Evolutionary conservation across 2,797 vertebrate genomes (phyloP).

Genomic region (Trichosurus vulpecula): DNA sequence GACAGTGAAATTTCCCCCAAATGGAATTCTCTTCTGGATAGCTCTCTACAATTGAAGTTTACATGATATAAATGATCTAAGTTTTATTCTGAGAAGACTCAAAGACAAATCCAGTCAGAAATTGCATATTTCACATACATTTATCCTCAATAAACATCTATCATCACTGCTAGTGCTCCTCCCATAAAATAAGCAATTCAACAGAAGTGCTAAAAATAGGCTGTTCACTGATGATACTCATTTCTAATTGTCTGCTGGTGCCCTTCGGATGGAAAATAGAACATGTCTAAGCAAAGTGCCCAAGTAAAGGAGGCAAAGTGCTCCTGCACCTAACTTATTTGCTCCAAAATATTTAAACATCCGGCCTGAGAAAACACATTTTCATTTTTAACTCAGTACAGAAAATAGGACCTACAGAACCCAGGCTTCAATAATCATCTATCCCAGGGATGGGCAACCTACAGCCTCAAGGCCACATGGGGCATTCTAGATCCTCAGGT

Average conservation of each 20-base stretch:
- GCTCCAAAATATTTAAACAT: conserved; percentile 23
- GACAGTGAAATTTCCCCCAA: not conserved
- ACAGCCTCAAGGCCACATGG: too few species aligned
- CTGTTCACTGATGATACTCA: conserved; percentile 5
- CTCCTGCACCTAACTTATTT: not conserved
- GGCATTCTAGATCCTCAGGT: too few species aligned
- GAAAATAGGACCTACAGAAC: not conserved
- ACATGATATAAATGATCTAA: conserved; percentile 41
- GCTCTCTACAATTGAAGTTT: conserved; percentile 24
- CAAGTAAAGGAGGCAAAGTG: not conserved
- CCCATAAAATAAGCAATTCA: conserved; percentile 49
- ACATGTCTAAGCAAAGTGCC: conserved; percentile 33
- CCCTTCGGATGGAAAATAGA: conserved; percentile 12
- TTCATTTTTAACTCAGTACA: conserved; percentile 30
- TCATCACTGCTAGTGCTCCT: conserved; percentile 36
- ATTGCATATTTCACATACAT: conserved; percentile 35
- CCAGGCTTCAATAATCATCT: conserved; percentile 34
- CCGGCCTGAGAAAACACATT: conserved; percentile 37
- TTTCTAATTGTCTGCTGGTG: conserved; percentile 44
- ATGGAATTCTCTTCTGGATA: not conserved
- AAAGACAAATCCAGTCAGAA: conserved; percentile 45
- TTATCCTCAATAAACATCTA: conserved; percentile 54
- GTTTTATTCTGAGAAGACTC: conserved; percentile 13
- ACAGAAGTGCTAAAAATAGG: conserved; percentile 19
- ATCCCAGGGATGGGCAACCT: not conserved